Evolutionary conservation across 2,113 vertebrate species (phyloP), one percentile per base, ranked within the genome.

Genomic region (Oreocharis arfaki): DNA sequence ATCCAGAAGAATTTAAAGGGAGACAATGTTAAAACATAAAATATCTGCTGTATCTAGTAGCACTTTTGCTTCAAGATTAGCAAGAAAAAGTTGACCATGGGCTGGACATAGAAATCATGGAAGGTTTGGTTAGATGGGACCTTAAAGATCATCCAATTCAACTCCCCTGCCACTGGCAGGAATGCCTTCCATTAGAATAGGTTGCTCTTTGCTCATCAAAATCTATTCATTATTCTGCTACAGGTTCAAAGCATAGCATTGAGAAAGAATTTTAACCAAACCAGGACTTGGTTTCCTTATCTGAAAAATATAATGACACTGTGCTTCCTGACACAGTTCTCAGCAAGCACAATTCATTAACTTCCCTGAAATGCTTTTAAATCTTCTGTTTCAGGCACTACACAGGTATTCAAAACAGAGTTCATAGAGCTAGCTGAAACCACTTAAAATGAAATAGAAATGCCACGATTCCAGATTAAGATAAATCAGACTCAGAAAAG

Each of bases 401-500:
- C 89, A 70, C 79, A 75, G 86, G 80, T 86, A 90, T 96, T 86
- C 83, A 90, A 90, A 93, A 71, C 19, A 88, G 53, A 79, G 80
- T 90, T 95, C 88, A 90, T 79, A 89, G 86, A 92, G 64, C 64
- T 89, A 67, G 30, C 67, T 83, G 65, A 92, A 97, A 67, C 56
- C 89, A 96, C 86, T 97, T 81, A 47, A 87, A 92, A 89, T 27
- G 17, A 75, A 95, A 96, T 95, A 81, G 93, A 95, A 95, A 81
- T 78, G 39, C 61, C n/a, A 23, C 84, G 63, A 87, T 94, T 96
- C 69, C 83, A 90, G 80, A 89, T 96, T 81, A 84, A 47, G 85
- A 60, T 60, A 89, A 94, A 75, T 91, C 75, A 77, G 16, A 70
- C 39, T 83, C 68, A 84, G 65, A 64, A 68, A 89, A 88, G 23